Evolutionary conservation across 2,888 invertebrate genomes (phyloP).

Genomic region (Leptopterna dolabrata): DNA sequence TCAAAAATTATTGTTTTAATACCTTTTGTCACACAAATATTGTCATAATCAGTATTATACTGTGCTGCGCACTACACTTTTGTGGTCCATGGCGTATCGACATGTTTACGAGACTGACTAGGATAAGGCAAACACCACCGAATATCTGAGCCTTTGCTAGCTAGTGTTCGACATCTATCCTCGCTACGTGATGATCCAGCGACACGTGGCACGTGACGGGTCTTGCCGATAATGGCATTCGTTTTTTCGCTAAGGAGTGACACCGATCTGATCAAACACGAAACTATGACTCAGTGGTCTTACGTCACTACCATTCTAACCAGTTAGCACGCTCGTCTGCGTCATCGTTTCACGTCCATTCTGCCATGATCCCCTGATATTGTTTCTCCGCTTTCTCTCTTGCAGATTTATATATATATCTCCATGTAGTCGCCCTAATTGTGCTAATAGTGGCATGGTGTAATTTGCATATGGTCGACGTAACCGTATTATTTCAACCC

Average conservation of each 20-base stretch:
- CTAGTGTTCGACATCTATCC: too few species aligned
- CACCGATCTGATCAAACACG: not conserved
- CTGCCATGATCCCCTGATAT: not conserved
- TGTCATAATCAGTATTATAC: too few species aligned
- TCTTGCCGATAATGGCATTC: not conserved
- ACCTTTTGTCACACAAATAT: too few species aligned
- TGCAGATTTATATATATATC: not conserved
- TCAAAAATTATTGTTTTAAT: too few species aligned
- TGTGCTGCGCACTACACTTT: too few species aligned
- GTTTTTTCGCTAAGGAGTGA: not conserved
- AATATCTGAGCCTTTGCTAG: too few species aligned
- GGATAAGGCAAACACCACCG: too few species aligned
- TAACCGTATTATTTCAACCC: too few species aligned
- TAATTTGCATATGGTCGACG: too few species aligned
- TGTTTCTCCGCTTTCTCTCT: not conserved
- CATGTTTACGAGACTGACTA: too few species aligned
- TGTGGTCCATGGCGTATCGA: too few species aligned
- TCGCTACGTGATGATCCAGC: not conserved
- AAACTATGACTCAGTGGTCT: not conserved
- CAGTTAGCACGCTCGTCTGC: not conserved
- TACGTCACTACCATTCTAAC: not conserved
- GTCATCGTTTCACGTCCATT: not conserved
- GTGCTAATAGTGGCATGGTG: too few species aligned
- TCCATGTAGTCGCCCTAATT: not conserved
- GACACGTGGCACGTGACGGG: not conserved